Percentiles rank a stretch among this genome's conserved stretches.
phyloP scores from a whole-genome alignment of 2,888 invertebrate genomes.

The Carterocephalus palaemon region DNA sequence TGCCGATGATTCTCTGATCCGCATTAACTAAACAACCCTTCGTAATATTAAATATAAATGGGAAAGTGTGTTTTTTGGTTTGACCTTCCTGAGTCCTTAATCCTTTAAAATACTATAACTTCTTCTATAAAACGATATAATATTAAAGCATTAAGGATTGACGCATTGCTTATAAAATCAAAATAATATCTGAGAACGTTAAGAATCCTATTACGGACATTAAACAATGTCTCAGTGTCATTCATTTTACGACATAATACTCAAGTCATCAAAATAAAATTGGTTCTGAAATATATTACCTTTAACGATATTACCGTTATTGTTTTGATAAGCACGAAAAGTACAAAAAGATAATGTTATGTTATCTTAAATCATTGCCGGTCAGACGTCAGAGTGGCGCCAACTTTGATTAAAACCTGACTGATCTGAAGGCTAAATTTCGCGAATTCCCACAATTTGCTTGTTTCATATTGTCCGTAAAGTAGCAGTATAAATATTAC shows the following conservation, averaged over 20 bases:
- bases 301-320: conserved; percentile 29
- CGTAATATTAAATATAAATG: too few species aligned
- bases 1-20: too few species aligned
- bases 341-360: conserved; percentile 16
- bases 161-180: too few species aligned
- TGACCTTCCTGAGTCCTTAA: too few species aligned
- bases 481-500: conserved; percentile 14
- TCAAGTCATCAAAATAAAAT: conserved; percentile 6
- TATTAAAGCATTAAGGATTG: too few species aligned
- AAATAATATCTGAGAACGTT: too few species aligned
- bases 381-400: conserved; percentile 54
- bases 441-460: conserved; percentile 21
- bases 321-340: conserved; percentile 36
- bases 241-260: conserved; percentile 10
- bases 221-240: too few species aligned
- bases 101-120: too few species aligned
- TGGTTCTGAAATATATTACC: conserved; percentile 11
- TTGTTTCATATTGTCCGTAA: conserved; percentile 21
- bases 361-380: conserved; percentile 42
- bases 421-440: conserved; percentile 20
- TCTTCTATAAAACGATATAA: too few species aligned
- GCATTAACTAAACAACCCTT: too few species aligned
- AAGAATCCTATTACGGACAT: too few species aligned
- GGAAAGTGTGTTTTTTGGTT: too few species aligned
- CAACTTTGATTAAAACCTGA: conserved; percentile 34